Percentiles rank a stretch among this genome's conserved stretches.
Conservation (phyloP, 1,140 invertebrate species). For the Halictus rubicundus region DNA sequence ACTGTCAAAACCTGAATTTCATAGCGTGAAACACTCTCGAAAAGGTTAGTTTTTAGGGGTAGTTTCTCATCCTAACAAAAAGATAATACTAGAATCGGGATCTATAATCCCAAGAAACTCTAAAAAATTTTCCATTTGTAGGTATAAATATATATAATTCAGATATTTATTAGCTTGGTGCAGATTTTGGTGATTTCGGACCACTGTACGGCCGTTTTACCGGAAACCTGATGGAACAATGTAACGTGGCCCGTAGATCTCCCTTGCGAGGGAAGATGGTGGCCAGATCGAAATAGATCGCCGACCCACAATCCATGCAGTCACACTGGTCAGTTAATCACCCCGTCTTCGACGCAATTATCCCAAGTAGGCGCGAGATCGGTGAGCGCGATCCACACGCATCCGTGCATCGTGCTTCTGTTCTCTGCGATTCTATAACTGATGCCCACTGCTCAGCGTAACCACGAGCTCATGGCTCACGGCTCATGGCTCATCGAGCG, state of each 20-base stretch:
- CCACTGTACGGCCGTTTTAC: not conserved
- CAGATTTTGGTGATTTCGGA: not conserved
- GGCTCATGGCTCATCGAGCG: not conserved
- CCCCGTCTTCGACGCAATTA: conserved; percentile 76
- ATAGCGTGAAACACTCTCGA: too few species aligned
- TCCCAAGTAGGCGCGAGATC: conserved; percentile 74
- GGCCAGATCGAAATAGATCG: conserved; percentile 73
- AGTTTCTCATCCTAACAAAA: too few species aligned
- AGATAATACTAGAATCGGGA: too few species aligned
- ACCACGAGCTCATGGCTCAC: not conserved
- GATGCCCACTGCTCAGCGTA: not conserved
- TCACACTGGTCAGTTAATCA: conserved; percentile 70
- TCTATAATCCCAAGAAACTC: too few species aligned
- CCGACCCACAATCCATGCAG: conserved; percentile 65
- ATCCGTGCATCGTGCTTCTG: conserved; percentile 55
- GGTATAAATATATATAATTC: too few species aligned
- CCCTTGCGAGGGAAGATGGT: conserved; percentile 55
- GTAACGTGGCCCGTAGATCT: not conserved
- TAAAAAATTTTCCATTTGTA: too few species aligned
- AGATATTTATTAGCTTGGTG: too few species aligned
- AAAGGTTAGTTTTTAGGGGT: too few species aligned
- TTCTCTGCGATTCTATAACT: conserved; percentile 56
- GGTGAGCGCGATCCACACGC: conserved; percentile 64
- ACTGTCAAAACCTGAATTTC: too few species aligned
- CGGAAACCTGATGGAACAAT: conserved; percentile 25